phyloP scores from a whole-genome alignment of 2,888 invertebrate species.

The Nephrocerus scutellatus region DNA sequence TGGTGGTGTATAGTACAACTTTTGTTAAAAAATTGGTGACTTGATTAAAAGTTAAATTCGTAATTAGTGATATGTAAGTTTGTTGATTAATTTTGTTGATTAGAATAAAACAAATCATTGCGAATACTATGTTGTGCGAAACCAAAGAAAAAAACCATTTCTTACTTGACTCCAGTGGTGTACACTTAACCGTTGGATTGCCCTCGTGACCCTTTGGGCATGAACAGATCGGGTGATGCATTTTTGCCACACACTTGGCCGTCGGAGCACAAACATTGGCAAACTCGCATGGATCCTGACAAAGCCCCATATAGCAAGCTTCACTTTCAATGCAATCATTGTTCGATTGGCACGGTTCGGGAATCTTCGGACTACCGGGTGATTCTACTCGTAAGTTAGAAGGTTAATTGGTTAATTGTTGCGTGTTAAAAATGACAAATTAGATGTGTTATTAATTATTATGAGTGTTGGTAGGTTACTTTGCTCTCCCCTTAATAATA shows the following conservation, averaged over 20 bases:
- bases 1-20: background rate
- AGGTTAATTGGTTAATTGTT: slow-evolving; percentile 15
- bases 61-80: slow-evolving; percentile 14
- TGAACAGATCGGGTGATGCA: slow-evolving; percentile 76
- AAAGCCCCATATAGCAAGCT: slow-evolving; percentile 75
- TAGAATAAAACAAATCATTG: slow-evolving; percentile 4
- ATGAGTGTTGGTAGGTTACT: no score
- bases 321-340: slow-evolving; percentile 76
- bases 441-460: no score
- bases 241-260: slow-evolving; percentile 72
- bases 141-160: slow-evolving; percentile 24
- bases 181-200: slow-evolving; percentile 74
- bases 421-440: slow-evolving; percentile 15
- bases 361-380: slow-evolving; percentile 62
- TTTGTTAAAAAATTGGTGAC: slow-evolving; percentile 22
- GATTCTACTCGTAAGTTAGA: slow-evolving; percentile 53
- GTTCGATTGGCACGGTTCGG: slow-evolving; percentile 74
- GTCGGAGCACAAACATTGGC: slow-evolving; percentile 67
- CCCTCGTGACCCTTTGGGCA: slow-evolving; percentile 75
- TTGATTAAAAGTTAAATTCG: slow-evolving; percentile 18
- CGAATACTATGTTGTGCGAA: background rate
- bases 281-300: slow-evolving; percentile 78
- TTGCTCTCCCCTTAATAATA: no score
- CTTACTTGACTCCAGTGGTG: slow-evolving; percentile 72
- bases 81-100: slow-evolving; percentile 25